Evolutionary conservation across 1,140 invertebrate genomes (phyloP).

Genomic region (Ips typographus): DNA sequence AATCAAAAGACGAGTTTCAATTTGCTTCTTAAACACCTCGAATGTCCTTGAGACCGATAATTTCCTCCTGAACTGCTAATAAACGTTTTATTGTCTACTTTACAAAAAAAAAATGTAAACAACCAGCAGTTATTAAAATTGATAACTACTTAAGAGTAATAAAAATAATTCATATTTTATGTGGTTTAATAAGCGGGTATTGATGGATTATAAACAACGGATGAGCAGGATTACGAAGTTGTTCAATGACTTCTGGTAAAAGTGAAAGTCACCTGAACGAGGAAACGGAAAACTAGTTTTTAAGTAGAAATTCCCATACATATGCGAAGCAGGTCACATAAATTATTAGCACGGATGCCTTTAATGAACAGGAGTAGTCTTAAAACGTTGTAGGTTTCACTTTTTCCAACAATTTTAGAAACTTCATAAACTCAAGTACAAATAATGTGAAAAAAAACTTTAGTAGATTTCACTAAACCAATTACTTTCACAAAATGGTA

Average conservation of each 20-base stretch:
- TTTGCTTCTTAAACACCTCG: background rate
- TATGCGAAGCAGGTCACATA: slow-evolving; percentile 7
- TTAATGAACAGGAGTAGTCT: background rate
- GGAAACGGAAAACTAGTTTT: slow-evolving; percentile 13
- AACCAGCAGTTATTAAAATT: background rate
- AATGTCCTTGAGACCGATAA: background rate
- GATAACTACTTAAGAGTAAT: background rate
- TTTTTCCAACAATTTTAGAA: too few relatives aligned
- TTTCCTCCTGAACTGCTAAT: background rate
- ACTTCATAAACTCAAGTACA: too few relatives aligned
- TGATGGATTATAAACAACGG: background rate
- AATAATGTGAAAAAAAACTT: too few relatives aligned
- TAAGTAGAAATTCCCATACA: slow-evolving; percentile 7
- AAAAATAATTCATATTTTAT: background rate
- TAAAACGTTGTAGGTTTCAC: too few relatives aligned
- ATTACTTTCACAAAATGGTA: too few relatives aligned
- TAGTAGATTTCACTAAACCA: too few relatives aligned
- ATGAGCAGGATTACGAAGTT: background rate
- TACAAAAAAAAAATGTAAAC: background rate
- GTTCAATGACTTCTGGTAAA: slow-evolving; percentile 13
- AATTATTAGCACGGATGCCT: background rate
- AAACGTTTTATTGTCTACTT: background rate
- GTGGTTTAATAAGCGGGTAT: background rate
- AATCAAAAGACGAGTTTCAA: background rate
- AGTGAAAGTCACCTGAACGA: slow-evolving; percentile 8